Conservation (phyloP, 2,797 vertebrate genomes). For the Mus spretus region DNA sequence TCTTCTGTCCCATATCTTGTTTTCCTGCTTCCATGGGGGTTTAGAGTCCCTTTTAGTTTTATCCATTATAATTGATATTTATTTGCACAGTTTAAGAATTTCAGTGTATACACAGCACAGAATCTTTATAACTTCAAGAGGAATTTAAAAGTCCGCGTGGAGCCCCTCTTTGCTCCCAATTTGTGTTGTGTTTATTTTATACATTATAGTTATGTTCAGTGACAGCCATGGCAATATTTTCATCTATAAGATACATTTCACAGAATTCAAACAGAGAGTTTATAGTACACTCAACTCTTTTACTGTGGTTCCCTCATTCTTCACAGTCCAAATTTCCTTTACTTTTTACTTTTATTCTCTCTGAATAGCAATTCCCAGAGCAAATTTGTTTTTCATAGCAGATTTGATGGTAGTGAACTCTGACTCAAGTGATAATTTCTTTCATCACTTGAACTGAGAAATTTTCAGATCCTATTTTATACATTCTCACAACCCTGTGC, state of each 20-base stretch:
- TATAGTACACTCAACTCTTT: constrained; percentile 7
- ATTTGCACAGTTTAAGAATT: constrained; percentile 47
- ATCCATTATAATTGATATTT: constrained; percentile 10
- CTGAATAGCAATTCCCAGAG: constrained; percentile 55
- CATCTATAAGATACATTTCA: constrained; percentile 45
- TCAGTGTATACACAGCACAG: not conserved
- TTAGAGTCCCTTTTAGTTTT: not conserved
- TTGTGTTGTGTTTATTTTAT: constrained; percentile 14
- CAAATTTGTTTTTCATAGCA: constrained; percentile 24
- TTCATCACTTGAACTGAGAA: constrained; percentile 38
- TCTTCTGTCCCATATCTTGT: constrained; percentile 7
- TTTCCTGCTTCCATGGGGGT: not conserved
- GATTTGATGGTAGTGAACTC: constrained; percentile 12
- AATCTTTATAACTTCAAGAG: constrained; percentile 32
- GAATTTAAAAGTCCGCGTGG: constrained; percentile 30
- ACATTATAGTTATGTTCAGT: not conserved
- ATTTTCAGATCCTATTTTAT: constrained; percentile 21
- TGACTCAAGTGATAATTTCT: constrained; percentile 49
- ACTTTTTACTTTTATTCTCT: constrained; percentile 15
- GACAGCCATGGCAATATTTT: constrained; percentile 48
- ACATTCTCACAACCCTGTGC: not conserved
- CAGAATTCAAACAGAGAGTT: constrained; percentile 19
- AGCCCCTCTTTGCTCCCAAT: no score
- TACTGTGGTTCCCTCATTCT: not conserved
- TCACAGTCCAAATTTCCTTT: constrained; percentile 30